Conservation (phyloP, 2,113 vertebrate genomes). For the Lasiurus cinereus region DNA sequence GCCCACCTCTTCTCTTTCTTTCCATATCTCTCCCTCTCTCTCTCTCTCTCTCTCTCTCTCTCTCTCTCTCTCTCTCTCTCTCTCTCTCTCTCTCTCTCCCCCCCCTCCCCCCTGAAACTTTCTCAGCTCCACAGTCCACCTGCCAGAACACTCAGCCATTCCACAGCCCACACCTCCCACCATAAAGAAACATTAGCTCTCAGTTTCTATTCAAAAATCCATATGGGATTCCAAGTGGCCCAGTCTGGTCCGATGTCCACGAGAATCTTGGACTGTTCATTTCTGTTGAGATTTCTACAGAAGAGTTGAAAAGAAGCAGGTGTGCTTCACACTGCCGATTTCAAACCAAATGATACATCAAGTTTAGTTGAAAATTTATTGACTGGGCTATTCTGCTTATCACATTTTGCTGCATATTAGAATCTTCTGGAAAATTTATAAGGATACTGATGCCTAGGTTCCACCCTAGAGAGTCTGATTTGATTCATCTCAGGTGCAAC, state of each 20-base stretch:
- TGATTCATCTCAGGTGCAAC: background rate
- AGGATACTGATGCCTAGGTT: background rate
- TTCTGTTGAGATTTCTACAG: background rate
- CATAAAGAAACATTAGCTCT: background rate
- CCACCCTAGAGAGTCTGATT: background rate
- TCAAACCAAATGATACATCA: background rate
- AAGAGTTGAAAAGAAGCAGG: slow-evolving; percentile 52
- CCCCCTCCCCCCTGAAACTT: background rate
- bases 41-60: background rate
- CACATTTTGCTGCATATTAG: background rate
- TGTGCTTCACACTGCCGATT: background rate
- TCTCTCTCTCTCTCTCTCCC: background rate
- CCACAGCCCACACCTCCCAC: background rate
- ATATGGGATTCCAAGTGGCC: background rate
- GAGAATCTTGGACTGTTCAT: background rate
- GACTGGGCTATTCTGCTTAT: background rate
- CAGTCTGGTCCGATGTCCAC: background rate
- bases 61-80: background rate
- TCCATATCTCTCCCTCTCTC: too few relatives aligned
- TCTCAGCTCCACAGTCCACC: background rate
- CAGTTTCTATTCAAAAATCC: background rate
- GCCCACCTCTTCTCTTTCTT: background rate
- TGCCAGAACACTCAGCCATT: background rate
- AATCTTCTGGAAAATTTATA: background rate
- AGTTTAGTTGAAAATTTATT: background rate